Percentiles rank a stretch among this genome's conserved stretches.
Conservation (phyloP, 2,797 vertebrate genomes). For the Hyperoplus lanceolatus region DNA sequence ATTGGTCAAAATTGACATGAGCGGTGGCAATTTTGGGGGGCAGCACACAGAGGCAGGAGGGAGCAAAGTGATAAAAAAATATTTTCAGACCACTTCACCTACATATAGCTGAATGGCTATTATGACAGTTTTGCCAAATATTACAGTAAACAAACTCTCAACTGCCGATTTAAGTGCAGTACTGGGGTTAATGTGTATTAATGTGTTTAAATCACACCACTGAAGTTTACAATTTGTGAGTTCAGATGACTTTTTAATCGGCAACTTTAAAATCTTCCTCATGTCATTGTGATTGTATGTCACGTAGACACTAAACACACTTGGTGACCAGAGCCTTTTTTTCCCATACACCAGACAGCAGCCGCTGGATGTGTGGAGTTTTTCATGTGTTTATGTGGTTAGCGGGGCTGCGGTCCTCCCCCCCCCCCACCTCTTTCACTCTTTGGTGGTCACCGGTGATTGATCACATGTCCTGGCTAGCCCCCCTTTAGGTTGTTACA, state of each 20-base stretch:
- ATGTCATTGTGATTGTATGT: conserved; percentile 13
- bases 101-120: too few relatives aligned
- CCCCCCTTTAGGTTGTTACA: conserved; percentile 57
- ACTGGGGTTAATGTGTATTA: not conserved
- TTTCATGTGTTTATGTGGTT: conserved; percentile 70
- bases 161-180: too few relatives aligned
- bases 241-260: not conserved
- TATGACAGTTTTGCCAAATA: too few relatives aligned
- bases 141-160: too few relatives aligned
- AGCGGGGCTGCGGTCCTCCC: conserved; percentile 18
- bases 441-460: conserved; percentile 77
- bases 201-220: not conserved
- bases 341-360: conserved; percentile 40
- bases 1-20: too few relatives aligned
- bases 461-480: conserved; percentile 68
- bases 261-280: conserved; percentile 8
- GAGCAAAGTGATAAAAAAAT: too few relatives aligned
- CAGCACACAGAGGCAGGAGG: too few relatives aligned
- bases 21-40: too few relatives aligned
- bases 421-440: conserved; percentile 26
- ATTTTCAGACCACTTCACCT: too few relatives aligned
- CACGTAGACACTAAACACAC: conserved; percentile 36
- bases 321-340: conserved; percentile 35
- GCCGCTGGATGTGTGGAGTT: conserved; percentile 45
- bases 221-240: not conserved